Evolutionary conservation across 2,888 invertebrate genomes (phyloP).

Genomic region (Drosophila flavopinicola): DNA sequence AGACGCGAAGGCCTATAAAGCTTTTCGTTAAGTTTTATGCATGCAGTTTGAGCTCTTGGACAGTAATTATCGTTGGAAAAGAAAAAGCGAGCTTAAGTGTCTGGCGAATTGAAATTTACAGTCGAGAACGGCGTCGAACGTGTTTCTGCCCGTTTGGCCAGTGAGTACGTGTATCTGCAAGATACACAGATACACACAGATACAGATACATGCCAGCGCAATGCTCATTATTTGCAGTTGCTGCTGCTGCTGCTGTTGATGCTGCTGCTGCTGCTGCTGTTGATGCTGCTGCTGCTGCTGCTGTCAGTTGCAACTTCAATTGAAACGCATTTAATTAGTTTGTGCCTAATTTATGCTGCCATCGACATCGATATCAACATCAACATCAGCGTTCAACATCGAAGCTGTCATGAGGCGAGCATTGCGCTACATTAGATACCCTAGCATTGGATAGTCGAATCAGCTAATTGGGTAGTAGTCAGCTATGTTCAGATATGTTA

Average conservation of each 20-base stretch:
- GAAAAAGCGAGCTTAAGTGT: slow-evolving; percentile 5
- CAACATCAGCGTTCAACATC: slow-evolving; percentile 26
- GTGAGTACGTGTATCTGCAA: slow-evolving; percentile 39
- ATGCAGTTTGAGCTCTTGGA: neutral
- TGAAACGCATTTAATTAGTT: slow-evolving; percentile 74
- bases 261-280: neutral
- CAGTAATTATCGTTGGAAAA: neutral
- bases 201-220: slow-evolving; percentile 28
- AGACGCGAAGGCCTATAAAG: too few relatives aligned
- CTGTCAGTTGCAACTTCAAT: slow-evolving; percentile 66
- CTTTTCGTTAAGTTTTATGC: neutral
- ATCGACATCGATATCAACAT: slow-evolving; percentile 44
- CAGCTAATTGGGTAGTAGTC: too few relatives aligned
- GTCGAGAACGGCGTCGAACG: slow-evolving; percentile 28
- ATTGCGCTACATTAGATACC: slow-evolving; percentile 31
- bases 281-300: slow-evolving; percentile 3
- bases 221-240: slow-evolving; percentile 46
- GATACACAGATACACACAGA: slow-evolving; percentile 8
- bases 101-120: slow-evolving; percentile 37
- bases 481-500: neutral
- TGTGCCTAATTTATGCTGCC: slow-evolving; percentile 72
- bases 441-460: neutral
- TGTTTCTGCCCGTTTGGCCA: slow-evolving; percentile 32
- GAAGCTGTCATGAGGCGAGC: slow-evolving; percentile 44
- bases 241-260: neutral